These are phyloP conservation scores for Lamprologus speciosus DNA, from an alignment of 2,113 vertebrate genomes.

Conservation along the genomic window DNA sequence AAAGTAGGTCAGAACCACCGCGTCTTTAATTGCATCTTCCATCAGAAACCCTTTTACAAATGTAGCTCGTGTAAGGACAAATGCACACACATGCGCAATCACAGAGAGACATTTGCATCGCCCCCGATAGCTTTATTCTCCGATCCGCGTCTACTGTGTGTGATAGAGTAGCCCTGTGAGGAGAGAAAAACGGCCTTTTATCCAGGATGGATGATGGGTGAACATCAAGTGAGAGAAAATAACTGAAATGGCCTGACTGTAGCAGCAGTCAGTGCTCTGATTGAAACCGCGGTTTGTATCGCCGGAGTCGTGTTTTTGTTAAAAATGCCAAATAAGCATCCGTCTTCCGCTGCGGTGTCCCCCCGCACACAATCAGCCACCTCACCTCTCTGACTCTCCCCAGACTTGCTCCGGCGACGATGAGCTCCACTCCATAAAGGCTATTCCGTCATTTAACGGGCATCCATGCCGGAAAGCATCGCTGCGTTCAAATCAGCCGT, in stretches of 20 bases:
- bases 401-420: conserved; percentile 54
- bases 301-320: background rate
- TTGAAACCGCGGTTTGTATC: background rate
- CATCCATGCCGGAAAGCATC: conserved; percentile 30
- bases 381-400: conserved; percentile 64
- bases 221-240: background rate
- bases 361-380: background rate
- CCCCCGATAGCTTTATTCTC: background rate
- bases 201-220: background rate
- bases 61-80: too few species aligned
- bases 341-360: background rate
- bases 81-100: background rate
- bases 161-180: background rate
- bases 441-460: conserved; percentile 31
- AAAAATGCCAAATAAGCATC: background rate
- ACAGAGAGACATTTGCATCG: background rate
- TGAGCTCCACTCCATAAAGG: conserved; percentile 69
- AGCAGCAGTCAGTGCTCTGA: background rate
- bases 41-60: background rate
- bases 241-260: background rate
- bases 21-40: background rate
- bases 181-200: background rate
- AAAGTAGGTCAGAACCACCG: background rate
- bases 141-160: background rate
- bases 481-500: background rate